Base-by-base conservation (phyloP, 2,888 invertebrate species). In the Rhyacophila evoluta region DNA sequence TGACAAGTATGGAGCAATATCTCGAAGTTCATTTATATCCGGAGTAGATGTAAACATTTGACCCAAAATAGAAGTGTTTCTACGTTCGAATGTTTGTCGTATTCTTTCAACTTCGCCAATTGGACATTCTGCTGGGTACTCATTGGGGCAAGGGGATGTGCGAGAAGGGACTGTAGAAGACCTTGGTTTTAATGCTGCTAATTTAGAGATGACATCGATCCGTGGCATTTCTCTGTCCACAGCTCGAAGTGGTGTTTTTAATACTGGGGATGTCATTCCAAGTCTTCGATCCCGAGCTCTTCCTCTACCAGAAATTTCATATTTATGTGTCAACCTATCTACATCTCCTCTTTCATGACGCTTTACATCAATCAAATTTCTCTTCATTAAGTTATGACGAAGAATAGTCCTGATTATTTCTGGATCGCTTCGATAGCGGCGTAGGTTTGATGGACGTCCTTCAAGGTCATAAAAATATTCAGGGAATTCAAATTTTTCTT, bases 151-250 rank as follows among this genome's bases (percentile, higher is more conserved):
- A 83, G 90, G 89, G 70, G 89, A 89, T 5, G 72, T 39, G 19
- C 91, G 88, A 33, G 89, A 88, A 27, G 87, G 83, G 5, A 79
- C 78, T 10, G 82, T 72, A 12, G 77, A 83, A 1, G 88, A 86
- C 39, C 89, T 87, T 82, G 87, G 87, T 70, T 91, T 89, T 36
- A 95, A 87, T 0, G 92, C 91, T 0, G 95, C 96, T 76, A 95
- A 92, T 87, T 96, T 96, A 83, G 96, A 96, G 83, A 96, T 97
- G n/a, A 96, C 93, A 84, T 96, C 95, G 83, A 96, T 96, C 84
- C 95, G 95, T 0, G 96, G 96, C 95, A 96, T 96, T 82, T 93
- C 93, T 11, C 95, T 91, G 84, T 95, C 94, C 76, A 92, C 92
- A 0, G 92, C 88, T 37, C 92, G 89, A 36, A 94, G 87, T 0